Conservation (phyloP, 2,888 invertebrate genomes). For the Charanyca ferruginea region DNA sequence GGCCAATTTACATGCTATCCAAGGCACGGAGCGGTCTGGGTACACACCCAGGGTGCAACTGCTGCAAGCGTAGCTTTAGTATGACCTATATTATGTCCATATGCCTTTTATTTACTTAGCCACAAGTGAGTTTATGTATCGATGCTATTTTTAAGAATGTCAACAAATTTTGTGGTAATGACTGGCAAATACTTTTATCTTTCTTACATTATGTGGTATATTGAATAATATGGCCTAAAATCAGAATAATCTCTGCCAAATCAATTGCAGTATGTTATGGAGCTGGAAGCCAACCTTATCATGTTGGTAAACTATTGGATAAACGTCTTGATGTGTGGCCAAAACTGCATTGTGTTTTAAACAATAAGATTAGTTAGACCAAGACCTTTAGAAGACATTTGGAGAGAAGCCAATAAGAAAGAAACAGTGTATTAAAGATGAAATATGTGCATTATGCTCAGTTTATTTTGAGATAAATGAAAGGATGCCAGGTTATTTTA, state of each 20-base stretch:
- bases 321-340: conserved; percentile 35
- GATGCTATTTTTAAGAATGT: neutral
- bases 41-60: too few relatives aligned
- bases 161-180: conserved; percentile 1
- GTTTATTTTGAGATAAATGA: conserved; percentile 27
- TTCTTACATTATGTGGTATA: conserved; percentile 2
- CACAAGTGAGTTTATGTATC: too few relatives aligned
- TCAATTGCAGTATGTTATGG: neutral
- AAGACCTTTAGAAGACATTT: conserved; percentile 41
- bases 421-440: conserved; percentile 20
- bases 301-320: neutral
- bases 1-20: too few relatives aligned
- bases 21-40: too few relatives aligned
- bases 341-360: conserved; percentile 38
- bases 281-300: conserved; percentile 8
- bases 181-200: conserved; percentile 4
- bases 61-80: too few relatives aligned
- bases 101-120: too few relatives aligned
- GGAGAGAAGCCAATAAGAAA: conserved; percentile 35
- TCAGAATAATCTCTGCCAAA: too few relatives aligned
- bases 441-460: conserved; percentile 28
- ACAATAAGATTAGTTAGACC: conserved; percentile 42
- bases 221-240: neutral
- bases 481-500: neutral
- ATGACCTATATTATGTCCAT: too few relatives aligned